Base-by-base conservation (phyloP, 2,797 vertebrate genomes). In the Halcyon leucocephala region DNA sequence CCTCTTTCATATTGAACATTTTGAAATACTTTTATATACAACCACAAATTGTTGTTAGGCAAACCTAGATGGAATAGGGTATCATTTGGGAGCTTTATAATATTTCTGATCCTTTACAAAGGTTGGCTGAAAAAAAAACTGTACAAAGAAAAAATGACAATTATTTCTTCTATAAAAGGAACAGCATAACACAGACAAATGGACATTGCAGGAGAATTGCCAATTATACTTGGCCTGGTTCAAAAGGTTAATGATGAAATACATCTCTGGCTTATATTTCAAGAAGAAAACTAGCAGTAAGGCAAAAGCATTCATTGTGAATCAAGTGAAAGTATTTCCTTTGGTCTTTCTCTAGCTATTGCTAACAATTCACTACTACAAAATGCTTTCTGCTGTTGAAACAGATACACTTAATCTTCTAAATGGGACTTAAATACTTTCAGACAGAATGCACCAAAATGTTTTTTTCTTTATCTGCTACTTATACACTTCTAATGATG, bases 201-300 rank as follows among this genome's bases (percentile, higher is more conserved):
- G 26, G 77, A 94, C 1, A 0, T 79, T 89, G 88, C 85, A 88
- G 73, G 73, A 91, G 90, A 90, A 94, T 96, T 91, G 90, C 95
- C 93, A 95, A 95, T 96, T 95, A 95, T 79, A 84, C 71, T 93
- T 86, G 85, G 82, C 55, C 93, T 0, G 5, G 89, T 93, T 96
- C 95, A 91, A 91, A 83, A 97, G 89, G 95, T 95, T 96, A 97
- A 95, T 82, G 83, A 94, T 91, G 44, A 95, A 96, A 94, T 90
- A 90, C 69, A 82, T 89, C 82, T 76, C 80, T 64, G 44, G 80
- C 55, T 95, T 86, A 88, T 86, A 94, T 94, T 94, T 95, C 82
- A 89, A 93, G 82, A 91, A 84, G 62, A 82, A 95, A 96, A 95
- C 90, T 67, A 93, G 80, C 88, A 94, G 58, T 66, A 82, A 84